These are phyloP conservation scores for Drosophila jambulina DNA, from an alignment of 1,140 invertebrate genomes.

Conservation along the genomic window DNA sequence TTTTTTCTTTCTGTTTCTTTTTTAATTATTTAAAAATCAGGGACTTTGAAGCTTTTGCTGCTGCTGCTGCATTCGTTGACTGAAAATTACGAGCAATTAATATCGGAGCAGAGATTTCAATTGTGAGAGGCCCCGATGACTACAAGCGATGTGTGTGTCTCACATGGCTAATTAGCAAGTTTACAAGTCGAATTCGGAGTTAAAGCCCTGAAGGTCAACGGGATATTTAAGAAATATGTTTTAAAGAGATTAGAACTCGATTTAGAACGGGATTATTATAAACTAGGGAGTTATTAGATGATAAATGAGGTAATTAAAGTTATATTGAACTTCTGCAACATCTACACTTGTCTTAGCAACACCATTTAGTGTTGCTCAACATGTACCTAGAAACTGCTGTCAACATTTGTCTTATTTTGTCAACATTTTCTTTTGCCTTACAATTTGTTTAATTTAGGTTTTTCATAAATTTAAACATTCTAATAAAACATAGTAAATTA, in stretches of 20 bases:
- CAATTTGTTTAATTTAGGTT: neutral
- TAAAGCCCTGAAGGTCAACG: neutral
- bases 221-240: neutral
- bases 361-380: neutral
- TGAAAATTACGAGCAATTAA: conserved; percentile 50
- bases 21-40: conserved; percentile 45
- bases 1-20: conserved; percentile 4
- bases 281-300: neutral
- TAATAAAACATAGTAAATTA: too few relatives aligned
- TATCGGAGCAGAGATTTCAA: conserved; percentile 28
- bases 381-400: neutral
- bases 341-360: too few relatives aligned
- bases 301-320: neutral
- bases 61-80: conserved; percentile 15
- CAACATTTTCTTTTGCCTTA: neutral
- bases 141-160: conserved; percentile 24
- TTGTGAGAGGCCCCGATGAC: conserved; percentile 8
- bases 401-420: neutral
- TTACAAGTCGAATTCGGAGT: conserved; percentile 3
- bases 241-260: neutral
- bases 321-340: neutral
- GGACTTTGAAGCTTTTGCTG: conserved; percentile 11
- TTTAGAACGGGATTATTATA: neutral
- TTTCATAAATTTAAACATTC: neutral
- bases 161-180: conserved; percentile 27